Evolutionary conservation across 1,140 invertebrate genomes (phyloP), one percentile per base, ranked within the genome.

Genomic region (Pentalonia nigronervosa): DNA sequence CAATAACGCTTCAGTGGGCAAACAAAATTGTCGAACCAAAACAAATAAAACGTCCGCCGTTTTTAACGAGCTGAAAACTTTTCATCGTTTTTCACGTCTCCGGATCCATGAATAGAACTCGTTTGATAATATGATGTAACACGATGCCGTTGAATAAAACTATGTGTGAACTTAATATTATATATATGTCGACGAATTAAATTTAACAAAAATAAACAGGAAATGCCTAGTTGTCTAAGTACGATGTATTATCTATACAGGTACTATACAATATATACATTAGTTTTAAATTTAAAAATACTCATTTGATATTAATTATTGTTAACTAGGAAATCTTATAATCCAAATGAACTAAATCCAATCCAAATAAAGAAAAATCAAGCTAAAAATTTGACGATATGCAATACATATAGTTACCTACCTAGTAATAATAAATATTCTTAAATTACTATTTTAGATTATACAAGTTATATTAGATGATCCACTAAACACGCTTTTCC

Each of bases 21-120:
- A 93, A 93, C 91, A 93, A 84, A 84, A 84, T 90, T 93, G 48
- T 41, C 81, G 76, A 67, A 83, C 91, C 81, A 93, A 93, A 93
- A 53, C 48, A 86, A 93, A 93, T 93, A 93, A 56, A 48, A 86
- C 34, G 47, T 53, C 23, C 25, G 20, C 25, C 67, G 67, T 92
- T 92, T 53, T 92, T 92, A 92, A 92, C 91, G 76, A 92, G 91
- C 47, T 83, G 45, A 91, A 90, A 81, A 91, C 60, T 50, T 81
- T 76, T 76, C 34, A 11, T 20, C 53, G 23, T 90, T 56, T 36
- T 60, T 60, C 53, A 41, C 34, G 47, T 89, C n/a, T 50, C 14
- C 34, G 34, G 45, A 45, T 25, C 30, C 30, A n/a, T 67, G 60
- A 67, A 67, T 67, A n/a, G 14, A 4, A n/a, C 60, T 67, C 60